Evolutionary conservation across 2,797 vertebrate genomes (phyloP), one percentile per base, ranked within the genome.

Genomic region (Poeciliopsis infans): DNA sequence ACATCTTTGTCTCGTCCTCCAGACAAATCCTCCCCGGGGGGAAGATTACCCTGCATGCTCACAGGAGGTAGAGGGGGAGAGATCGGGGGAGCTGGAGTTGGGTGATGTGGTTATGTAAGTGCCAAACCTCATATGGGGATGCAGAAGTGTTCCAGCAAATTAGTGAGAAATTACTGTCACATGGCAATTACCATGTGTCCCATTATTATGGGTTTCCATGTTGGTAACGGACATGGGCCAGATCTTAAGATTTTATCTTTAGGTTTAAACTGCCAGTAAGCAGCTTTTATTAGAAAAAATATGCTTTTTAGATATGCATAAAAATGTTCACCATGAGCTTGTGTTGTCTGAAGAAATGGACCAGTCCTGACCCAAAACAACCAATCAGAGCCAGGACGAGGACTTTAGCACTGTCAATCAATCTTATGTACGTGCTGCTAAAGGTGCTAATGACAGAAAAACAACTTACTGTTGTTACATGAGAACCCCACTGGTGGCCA

Each of bases 71-170:
- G 77, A 75, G 68, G 36, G 82, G 68, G 80, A 76, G 66, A 69
- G 73, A 73, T 71, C 31, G 70, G 64, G 69, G 49, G 74, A 28
- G 64, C 25, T 75, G 61, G 43, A 51, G 49, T 51, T 20, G 20
- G 49, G 20, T 51, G 91, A 93, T 93, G 87, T 91, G 90, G 95
- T 95, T 95, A 94, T 94, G 92, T 93, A 95, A 95, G 92, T 89
- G 91, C 83, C 89, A 93, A 78, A 69, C 82, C 90, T 93, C 91
- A 51, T 88, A 80, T 94, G 92, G 85, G 90, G 88, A 94, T 90
- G 83, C 82, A 87, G 81, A 93, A 91, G 91, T 87, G 85, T 89
- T 84, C 41, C 36, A 87, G 80, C 91, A 88, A 88, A 88, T 91
- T 89, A 91, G 80, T 86, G 87, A 84, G 86, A 87, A 81, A 84